These are phyloP conservation scores for Eugnorisma glareosa DNA, from an alignment of 2,888 invertebrate species.

Conservation along the genomic window DNA sequence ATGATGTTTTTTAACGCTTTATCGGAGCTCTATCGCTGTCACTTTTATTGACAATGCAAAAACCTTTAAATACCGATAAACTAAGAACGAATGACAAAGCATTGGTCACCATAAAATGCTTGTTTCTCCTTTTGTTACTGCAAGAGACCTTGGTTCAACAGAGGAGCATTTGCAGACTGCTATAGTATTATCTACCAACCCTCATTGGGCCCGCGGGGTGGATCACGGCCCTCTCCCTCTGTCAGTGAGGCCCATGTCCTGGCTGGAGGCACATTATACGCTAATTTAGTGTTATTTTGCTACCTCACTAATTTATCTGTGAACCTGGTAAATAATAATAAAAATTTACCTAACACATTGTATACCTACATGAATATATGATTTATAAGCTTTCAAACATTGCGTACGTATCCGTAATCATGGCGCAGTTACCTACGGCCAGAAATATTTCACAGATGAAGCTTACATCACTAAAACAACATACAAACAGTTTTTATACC, in stretches of 20 bases:
- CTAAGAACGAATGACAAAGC: neutral
- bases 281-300: neutral
- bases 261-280: neutral
- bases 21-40: neutral
- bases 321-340: neutral
- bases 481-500: slow-evolving; percentile 25
- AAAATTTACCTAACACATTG: neutral
- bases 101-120: neutral
- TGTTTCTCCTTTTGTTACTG: neutral
- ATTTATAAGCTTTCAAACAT: slow-evolving; percentile 50
- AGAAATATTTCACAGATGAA: slow-evolving; percentile 48
- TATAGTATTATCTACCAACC: neutral
- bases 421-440: slow-evolving; percentile 25
- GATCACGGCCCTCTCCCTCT: neutral
- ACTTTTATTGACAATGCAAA: neutral
- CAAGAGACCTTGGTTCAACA: neutral
- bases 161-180: neutral
- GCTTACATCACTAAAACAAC: slow-evolving; percentile 46
- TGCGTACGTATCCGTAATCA: slow-evolving; percentile 39
- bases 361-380: neutral
- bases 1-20: neutral
- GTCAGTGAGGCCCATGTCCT: neutral
- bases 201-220: neutral
- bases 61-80: neutral
- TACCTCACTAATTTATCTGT: neutral